A percentile compares a stretch with the other conserved stretches of the same genome.
phyloP scores from a whole-genome alignment of 2,888 invertebrate species.

The Tribolium freemani region DNA sequence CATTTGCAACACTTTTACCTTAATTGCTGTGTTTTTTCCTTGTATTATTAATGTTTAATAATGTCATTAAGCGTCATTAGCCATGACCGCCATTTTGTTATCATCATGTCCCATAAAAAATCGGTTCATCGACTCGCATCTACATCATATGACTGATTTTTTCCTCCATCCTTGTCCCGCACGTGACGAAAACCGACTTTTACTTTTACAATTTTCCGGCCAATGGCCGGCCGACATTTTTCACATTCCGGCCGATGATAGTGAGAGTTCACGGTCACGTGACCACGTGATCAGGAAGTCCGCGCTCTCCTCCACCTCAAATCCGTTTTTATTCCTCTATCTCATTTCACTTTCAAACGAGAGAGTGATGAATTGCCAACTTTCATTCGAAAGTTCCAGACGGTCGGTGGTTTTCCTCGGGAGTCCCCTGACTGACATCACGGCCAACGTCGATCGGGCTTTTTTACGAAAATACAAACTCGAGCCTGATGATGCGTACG shows the following conservation, averaged over 20 bases:
- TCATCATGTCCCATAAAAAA: not conserved
- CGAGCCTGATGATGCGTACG: slow-evolving; percentile 47
- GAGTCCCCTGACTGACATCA: slow-evolving; percentile 53
- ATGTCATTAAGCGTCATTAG: not conserved
- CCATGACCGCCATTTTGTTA: not conserved
- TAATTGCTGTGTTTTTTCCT: not conserved
- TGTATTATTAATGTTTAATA: not conserved
- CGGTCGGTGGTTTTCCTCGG: slow-evolving; percentile 47
- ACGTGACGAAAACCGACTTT: slow-evolving; percentile 12
- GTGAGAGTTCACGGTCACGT: slow-evolving; percentile 30
- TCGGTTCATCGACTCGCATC: slow-evolving; percentile 14
- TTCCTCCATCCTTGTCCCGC: not conserved
- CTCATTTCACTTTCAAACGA: slow-evolving; percentile 31
- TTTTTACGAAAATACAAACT: slow-evolving; percentile 51
- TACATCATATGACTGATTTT: not conserved
- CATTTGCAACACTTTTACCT: not conserved
- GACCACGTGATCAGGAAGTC: slow-evolving; percentile 9
- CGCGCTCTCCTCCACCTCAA: slow-evolving; percentile 1
- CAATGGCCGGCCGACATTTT: slow-evolving; percentile 15
- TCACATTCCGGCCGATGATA: slow-evolving; percentile 19
- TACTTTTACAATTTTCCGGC: slow-evolving; percentile 21
- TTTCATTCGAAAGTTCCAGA: slow-evolving; percentile 37
- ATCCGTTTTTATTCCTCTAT: slow-evolving; percentile 10
- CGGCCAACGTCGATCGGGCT: slow-evolving; percentile 46
- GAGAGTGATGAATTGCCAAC: slow-evolving; percentile 35